These are phyloP conservation scores for Alca torda DNA, from an alignment of 2,797 vertebrate genomes.

Conservation along the genomic window DNA sequence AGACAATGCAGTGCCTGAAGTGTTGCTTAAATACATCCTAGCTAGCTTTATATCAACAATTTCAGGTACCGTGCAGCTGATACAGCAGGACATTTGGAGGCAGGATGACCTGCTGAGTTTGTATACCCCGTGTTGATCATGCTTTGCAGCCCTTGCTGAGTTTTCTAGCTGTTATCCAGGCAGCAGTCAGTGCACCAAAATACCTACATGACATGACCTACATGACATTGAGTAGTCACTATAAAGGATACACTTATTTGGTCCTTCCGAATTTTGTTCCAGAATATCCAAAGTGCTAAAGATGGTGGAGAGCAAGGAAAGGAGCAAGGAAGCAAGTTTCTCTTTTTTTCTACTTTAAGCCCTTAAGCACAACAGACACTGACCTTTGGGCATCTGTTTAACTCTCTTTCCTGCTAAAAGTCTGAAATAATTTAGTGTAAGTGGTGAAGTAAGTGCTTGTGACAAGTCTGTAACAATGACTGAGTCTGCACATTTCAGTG, in stretches of 20 bases:
- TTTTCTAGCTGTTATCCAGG: background rate
- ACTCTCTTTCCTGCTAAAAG: background rate
- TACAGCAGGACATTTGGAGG: background rate
- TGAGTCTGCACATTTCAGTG: background rate
- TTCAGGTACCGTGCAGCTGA: background rate
- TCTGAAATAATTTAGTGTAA: background rate
- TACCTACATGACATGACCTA: background rate
- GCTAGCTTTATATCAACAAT: background rate
- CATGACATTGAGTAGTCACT: background rate
- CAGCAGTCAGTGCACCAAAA: background rate
- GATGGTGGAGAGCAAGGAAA: background rate
- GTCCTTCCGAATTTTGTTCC: background rate
- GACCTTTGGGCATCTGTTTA: background rate
- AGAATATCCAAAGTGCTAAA: background rate
- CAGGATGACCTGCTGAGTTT: background rate
- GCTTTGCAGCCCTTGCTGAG: background rate
- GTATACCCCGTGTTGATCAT: background rate
- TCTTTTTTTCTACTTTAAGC: background rate
- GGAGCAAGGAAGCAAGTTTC: background rate
- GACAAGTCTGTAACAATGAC: background rate
- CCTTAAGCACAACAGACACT: background rate
- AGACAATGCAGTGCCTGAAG: background rate
- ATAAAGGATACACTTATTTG: background rate
- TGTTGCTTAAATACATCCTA: background rate
- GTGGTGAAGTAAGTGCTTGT: background rate